Conservation (phyloP, 2,113 vertebrate species). For the Apodemus sylvaticus region DNA sequence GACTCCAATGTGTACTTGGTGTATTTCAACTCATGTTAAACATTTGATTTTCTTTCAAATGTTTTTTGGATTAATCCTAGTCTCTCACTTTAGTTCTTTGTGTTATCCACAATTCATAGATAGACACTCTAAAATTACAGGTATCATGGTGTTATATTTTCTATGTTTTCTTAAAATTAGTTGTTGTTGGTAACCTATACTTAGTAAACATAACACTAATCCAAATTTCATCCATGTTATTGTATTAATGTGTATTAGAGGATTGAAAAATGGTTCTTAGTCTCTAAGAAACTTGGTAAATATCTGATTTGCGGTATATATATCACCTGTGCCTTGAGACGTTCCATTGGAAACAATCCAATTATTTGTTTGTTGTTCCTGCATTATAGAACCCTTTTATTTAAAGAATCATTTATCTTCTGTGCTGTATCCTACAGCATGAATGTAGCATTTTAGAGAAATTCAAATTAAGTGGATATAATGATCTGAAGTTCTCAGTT, state of each 20-base stretch:
- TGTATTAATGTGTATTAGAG: background rate
- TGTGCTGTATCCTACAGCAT: background rate
- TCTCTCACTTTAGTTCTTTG: background rate
- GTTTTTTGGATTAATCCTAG: too few relatives aligned
- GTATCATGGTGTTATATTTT: background rate
- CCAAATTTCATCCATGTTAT: background rate
- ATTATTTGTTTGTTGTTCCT: too few relatives aligned
- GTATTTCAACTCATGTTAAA: background rate
- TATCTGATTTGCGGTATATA: too few relatives aligned
- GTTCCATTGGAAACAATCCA: too few relatives aligned
- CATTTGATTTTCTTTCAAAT: background rate
- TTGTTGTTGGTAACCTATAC: background rate
- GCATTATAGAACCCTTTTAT: background rate
- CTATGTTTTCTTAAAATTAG: background rate
- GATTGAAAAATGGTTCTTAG: background rate
- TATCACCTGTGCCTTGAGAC: too few relatives aligned
- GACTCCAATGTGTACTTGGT: background rate
- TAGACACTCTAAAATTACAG: background rate
- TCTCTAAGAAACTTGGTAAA: background rate
- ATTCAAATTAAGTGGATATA: background rate
- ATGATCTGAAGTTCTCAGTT: background rate
- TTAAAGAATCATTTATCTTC: background rate
- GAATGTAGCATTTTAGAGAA: background rate
- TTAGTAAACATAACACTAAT: background rate
- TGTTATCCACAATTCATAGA: background rate